Evolutionary conservation across 23 tunicate species (phyloP), one percentile per base, ranked within the genome.

Genomic region (Styela clava): DNA sequence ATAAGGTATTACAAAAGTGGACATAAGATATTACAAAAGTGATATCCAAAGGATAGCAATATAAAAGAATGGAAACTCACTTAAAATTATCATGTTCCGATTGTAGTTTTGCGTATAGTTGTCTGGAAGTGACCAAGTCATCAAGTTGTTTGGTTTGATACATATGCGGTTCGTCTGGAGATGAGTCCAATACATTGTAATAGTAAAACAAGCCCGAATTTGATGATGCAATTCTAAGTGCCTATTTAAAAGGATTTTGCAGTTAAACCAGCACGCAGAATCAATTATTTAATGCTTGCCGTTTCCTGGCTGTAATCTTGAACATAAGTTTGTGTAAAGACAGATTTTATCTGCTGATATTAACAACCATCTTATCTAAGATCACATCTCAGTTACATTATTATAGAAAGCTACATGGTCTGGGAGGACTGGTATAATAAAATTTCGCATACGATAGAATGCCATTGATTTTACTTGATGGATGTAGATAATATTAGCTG

Each of bases 161-260:
- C 81, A 76, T 76, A 52, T 76, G 81, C 31, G 81, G 81, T 76
- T 76, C 81, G 31, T 76, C 81, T 19, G 81, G 81, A 16, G 81
- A 76, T 56, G 64, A 25, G 26, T 76, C 81, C 65, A 76, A 44
- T 7, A 76, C 81, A 29, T 76, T 76, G 81, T 76, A 76, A 44
- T 24, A 76, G 27, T 76, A 76, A 76, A 76, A 76, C 30, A 76
- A 2, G 3, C 65, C 81, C 0, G 62, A 25, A 44, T 76, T 76
- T 52, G 31, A 16, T 21, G 65, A 27, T 25, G 81, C 81, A 2
- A 76, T 76, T 44, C 44, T 52, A 20, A 76, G 52, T 21, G 81
- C 81, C 81, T 76, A 64, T 0, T 24, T 7, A 65, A 65, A 65
- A 7, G 16, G 56, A 44, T n/a, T n/a, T n/a, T n/a, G n/a, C n/a